Base-by-base conservation (phyloP, 2,113 vertebrate species). In the Microtus pennsylvanicus region DNA sequence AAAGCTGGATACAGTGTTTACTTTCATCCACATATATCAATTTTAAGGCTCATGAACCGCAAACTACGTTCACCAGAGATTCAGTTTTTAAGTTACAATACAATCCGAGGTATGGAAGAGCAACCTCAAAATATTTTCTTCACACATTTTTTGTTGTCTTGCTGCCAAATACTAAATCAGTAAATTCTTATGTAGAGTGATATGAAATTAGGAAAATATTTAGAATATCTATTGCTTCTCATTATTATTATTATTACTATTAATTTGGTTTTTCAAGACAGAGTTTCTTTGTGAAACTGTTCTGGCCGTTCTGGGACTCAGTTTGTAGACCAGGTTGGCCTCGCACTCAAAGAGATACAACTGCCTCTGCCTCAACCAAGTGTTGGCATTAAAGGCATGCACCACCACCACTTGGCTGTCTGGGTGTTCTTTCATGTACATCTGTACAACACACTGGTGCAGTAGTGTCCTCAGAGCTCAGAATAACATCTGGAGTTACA, bases 11-110 rank as follows among this genome's bases (percentile, higher is more conserved):
- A 3, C 19, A 58, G 12, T 82, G 61, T 63, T 93, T 35, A 90
- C 74, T 65, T 85, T 86, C 52, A 22, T 86, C 50, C 55, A 90
- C 24, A 89, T 55, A 1, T 70, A 24, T 94, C 83, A 91, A 63
- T 95, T 96, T 95, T 96, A 95, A 93, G 94, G 14, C 78, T 89
- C 19, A 92, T 61, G 1, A 38, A 3, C 87, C 96, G 5, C 21
- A 74, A 86, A 82, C 38, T 38, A 77, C 38, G 12, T 5, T 63
- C 72, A 8, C 61, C 26, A 65, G 58, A n/a, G 50, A 74, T 21
- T 95, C 50, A 83, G 28, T 19, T 0, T 42, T 78, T 72, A 96
- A 97, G 91, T 91, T 97, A 38, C 95, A 96, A 90, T 90, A 94
- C 92, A 94, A 96, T 96, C n/a, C 78, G 76, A 93, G 77, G 52